These are phyloP conservation scores for Thalassarche chlororhynchos DNA, from an alignment of 2,113 vertebrate species.

Conservation along the genomic window DNA sequence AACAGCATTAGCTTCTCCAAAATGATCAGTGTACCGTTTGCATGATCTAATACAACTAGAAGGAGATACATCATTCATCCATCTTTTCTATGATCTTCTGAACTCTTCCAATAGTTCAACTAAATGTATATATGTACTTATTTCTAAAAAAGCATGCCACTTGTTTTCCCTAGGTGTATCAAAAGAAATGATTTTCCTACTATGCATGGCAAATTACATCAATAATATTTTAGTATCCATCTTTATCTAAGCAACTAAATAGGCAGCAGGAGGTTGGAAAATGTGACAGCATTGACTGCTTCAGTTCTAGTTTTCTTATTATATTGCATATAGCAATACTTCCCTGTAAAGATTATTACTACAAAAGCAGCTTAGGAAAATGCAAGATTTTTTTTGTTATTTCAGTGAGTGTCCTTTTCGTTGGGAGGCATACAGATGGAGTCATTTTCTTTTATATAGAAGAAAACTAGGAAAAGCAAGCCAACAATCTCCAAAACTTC, in stretches of 20 bases:
- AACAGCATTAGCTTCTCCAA: not conserved
- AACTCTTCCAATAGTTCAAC: not conserved
- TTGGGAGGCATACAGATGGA: not conserved
- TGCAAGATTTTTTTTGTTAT: not conserved
- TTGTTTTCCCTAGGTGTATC: not conserved
- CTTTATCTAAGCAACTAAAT: conserved; percentile 27
- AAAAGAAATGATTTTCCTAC: conserved; percentile 6
- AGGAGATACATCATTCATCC: not conserved
- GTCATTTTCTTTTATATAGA: not conserved
- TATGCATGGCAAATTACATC: not conserved
- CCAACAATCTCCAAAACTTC: not conserved
- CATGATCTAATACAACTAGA: not conserved
- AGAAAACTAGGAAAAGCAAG: not conserved
- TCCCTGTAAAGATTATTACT: not conserved
- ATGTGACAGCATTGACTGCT: not conserved
- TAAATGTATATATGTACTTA: not conserved
- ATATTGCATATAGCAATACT: not conserved
- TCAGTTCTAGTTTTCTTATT: not conserved
- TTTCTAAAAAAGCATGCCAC: not conserved
- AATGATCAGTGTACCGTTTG: not conserved
- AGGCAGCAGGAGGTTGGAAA: not conserved
- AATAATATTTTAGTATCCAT: not conserved
- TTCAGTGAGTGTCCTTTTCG: not conserved
- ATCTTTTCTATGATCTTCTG: not conserved
- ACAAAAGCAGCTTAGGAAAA: not conserved